phyloP scores from a whole-genome alignment of 92 coral and sea anemone species.

The Umimayanthus chanpuru region DNA sequence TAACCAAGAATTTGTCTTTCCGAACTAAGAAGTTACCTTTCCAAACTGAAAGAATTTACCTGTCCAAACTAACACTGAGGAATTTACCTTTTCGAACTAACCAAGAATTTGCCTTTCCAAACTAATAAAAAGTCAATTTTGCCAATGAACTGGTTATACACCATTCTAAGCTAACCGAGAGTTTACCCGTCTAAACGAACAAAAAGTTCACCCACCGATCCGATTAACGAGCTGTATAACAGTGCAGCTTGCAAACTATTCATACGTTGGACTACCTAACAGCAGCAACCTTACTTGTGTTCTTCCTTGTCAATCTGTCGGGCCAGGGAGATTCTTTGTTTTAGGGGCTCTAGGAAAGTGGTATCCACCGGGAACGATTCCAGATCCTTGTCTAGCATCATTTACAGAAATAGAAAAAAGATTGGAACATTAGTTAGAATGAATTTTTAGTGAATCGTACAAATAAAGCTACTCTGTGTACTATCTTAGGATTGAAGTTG shows the following conservation, averaged over 20 bases:
- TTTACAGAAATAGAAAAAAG: neutral
- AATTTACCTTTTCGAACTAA: neutral
- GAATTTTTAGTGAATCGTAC: no score
- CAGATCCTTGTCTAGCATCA: conserved; percentile 72
- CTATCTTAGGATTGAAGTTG: neutral
- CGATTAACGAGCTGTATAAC: neutral
- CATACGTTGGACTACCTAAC: neutral
- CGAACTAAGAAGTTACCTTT: neutral
- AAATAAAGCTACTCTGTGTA: neutral
- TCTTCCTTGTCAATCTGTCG: conserved; percentile 91
- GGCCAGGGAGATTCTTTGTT: conserved; percentile 77
- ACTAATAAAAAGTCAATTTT: neutral
- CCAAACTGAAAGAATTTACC: no score
- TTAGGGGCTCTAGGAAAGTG: conserved; percentile 64
- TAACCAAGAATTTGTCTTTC: neutral
- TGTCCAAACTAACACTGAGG: neutral
- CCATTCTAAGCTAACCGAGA: neutral
- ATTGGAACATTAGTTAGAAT: neutral
- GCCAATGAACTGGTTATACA: neutral
- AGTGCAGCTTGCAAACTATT: neutral
- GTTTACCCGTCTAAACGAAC: neutral
- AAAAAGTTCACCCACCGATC: neutral
- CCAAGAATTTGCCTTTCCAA: neutral
- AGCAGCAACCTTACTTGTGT: conserved; percentile 62
- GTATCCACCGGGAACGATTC: conserved; percentile 88